Percentiles rank a stretch among this genome's conserved stretches.
These are phyloP conservation scores for Ctenosaura bakeri DNA, from an alignment of 2,797 vertebrate genomes.

Conservation along the genomic window DNA sequence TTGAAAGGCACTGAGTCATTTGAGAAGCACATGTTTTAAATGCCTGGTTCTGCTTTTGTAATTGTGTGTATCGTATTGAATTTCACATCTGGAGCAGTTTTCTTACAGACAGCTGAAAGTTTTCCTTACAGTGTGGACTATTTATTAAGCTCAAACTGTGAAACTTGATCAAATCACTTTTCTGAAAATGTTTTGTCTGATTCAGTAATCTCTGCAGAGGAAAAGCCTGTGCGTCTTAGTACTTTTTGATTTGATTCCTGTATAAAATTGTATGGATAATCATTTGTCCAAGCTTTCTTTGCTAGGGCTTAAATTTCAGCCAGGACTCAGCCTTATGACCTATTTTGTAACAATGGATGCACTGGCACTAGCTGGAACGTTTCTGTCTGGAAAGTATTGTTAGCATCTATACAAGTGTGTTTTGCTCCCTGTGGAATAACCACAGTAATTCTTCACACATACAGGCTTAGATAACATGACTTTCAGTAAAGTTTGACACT, in stretches of 20 bases:
- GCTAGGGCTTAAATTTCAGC: constrained; percentile 5
- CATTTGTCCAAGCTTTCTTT: constrained; percentile 24
- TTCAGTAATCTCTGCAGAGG: constrained; percentile 6
- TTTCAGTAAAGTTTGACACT: constrained; percentile 4
- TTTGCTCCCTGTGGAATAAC: not conserved
- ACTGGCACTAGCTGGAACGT: not conserved
- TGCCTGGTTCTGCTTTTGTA: constrained; percentile 48
- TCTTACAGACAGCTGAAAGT: constrained; percentile 29
- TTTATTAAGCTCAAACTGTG: constrained; percentile 27
- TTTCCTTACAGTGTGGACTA: constrained; percentile 38
- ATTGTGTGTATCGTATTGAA: constrained; percentile 36
- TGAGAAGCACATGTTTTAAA: constrained; percentile 47
- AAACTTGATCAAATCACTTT: constrained; percentile 44
- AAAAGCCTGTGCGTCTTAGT: not conserved
- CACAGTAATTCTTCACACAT: constrained; percentile 13
- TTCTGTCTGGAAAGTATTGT: constrained; percentile 17
- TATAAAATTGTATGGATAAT: constrained; percentile 35
- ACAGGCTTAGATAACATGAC: not conserved
- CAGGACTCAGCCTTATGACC: not conserved
- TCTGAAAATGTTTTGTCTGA: constrained; percentile 19
- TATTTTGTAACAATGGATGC: not conserved
- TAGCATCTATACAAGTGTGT: constrained; percentile 9
- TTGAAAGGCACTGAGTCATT: constrained; percentile 43
- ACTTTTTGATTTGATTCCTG: constrained; percentile 45
- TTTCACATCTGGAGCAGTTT: constrained; percentile 50